A percentile compares a stretch with the other conserved stretches of the same genome.
Conservation (phyloP, 53 echinoderm and acorn worm genomes). For the Temnopleurus reevesii region DNA sequence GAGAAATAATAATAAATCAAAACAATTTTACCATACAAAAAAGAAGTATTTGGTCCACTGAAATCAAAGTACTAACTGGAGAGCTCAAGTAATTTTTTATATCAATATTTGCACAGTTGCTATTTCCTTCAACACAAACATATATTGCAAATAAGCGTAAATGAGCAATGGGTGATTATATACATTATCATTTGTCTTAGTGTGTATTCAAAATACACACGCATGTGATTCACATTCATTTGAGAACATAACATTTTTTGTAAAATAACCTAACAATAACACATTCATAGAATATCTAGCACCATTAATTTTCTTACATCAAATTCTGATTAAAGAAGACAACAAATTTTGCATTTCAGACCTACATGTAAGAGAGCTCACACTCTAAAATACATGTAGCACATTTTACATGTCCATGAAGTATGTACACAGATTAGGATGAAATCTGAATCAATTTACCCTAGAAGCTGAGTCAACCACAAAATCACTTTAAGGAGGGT, state of each 20-base stretch:
- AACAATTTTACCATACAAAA: too few relatives aligned
- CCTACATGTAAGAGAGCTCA: not conserved
- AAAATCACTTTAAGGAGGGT: too few relatives aligned
- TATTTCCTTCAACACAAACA: too few relatives aligned
- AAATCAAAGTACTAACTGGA: too few relatives aligned
- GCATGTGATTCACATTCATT: not conserved
- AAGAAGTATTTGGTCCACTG: too few relatives aligned
- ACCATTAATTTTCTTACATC: not conserved
- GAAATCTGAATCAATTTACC: not conserved
- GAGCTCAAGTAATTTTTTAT: too few relatives aligned
- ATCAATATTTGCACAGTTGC: too few relatives aligned
- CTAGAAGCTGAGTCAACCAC: too few relatives aligned
- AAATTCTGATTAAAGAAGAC: conserved; percentile 26
- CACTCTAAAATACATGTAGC: conserved; percentile 25
- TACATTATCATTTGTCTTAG: not conserved
- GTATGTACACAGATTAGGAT: not conserved
- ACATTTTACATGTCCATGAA: not conserved
- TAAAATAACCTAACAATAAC: not conserved
- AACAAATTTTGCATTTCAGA: conserved; percentile 28
- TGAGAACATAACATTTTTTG: not conserved
- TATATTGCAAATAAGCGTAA: too few relatives aligned
- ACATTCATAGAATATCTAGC: not conserved
- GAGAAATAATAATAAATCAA: too few relatives aligned
- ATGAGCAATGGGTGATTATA: too few relatives aligned
- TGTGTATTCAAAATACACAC: not conserved